A percentile compares a stretch with the other conserved stretches of the same genome.
Conservation (phyloP, 2,888 invertebrate species). For the Nudaria mundana region DNA sequence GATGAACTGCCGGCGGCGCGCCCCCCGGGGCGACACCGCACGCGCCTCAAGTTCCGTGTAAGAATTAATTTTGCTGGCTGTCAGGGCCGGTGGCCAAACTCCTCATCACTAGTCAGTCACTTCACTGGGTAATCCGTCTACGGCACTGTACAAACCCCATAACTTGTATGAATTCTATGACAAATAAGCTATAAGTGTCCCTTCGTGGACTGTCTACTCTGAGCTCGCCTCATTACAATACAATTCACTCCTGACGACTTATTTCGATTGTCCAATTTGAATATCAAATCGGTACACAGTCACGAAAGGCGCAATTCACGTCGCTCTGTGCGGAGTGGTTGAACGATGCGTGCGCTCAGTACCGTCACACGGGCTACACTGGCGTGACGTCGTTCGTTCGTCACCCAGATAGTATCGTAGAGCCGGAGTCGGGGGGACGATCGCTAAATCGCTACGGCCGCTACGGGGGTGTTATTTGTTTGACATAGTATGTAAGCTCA, state of each 20-base stretch:
- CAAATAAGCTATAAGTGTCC: constrained; percentile 26
- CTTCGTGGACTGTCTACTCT: constrained; percentile 26
- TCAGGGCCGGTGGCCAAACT: constrained; percentile 37
- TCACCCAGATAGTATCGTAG: constrained; percentile 39
- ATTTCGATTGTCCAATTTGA: constrained; percentile 56
- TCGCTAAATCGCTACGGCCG: constrained; percentile 59
- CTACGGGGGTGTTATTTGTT: constrained; percentile 62
- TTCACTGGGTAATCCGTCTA: constrained; percentile 48
- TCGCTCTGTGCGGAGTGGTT: constrained; percentile 20
- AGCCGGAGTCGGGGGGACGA: constrained; percentile 40
- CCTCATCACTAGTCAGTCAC: constrained; percentile 59
- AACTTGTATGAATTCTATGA: constrained; percentile 32
- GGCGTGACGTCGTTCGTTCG: constrained; percentile 18
- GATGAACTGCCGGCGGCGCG: constrained; percentile 76
- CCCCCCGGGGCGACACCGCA: constrained; percentile 70
- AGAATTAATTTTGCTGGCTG: constrained; percentile 71
- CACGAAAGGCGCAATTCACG: constrained; percentile 45
- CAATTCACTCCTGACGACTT: constrained; percentile 52
- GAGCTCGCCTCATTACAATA: constrained; percentile 52
- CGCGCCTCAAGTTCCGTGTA: constrained; percentile 67
- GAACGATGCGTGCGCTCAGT: constrained; percentile 23
- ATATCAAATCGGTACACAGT: constrained; percentile 53
- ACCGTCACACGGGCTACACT: constrained; percentile 51
- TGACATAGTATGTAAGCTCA: constrained; percentile 69
- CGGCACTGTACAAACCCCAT: constrained; percentile 50